Base-by-base conservation (phyloP, 2,113 vertebrate genomes). In the Lasiurus borealis region DNA sequence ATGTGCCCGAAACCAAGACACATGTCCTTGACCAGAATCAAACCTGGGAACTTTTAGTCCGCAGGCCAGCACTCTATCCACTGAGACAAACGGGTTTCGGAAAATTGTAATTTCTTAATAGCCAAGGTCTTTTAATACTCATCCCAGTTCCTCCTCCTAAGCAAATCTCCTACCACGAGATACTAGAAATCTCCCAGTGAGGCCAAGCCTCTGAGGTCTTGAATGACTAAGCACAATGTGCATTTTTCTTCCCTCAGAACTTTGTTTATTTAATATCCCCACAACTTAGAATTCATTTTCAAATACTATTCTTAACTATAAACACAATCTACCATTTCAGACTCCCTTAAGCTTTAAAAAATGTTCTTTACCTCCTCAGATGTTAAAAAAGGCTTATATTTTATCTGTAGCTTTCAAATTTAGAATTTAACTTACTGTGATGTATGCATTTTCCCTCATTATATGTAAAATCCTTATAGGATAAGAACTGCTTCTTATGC, bases 371-470 rank as follows among this genome's bases (percentile, higher is more conserved):
- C 12, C 16, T 80, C n/a, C 75, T 81, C 50, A 72, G 21, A 80
- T 88, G 75, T 80, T 76, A 80, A 6, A 92, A 92, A 87, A 92
- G 68, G 13, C 8, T 81, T 29, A 0, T 94, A 57, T 83, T 23
- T 94, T 87, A 21, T 52, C 9, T 84, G 1, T 88, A 10, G 46
- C 87, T 92, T 71, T 85, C 13, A 69, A 6, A 73, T 76, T 89
- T 69, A 83, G 13, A 77, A 66, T 94, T 73, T 81, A 48, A 85
- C 18, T 90, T 73, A 66, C 48, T 9, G 46, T 73, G 8, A 18
- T 48, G 3, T 80, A 52, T 71, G 18, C 3, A 36, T 19, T 85
- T 82, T 81, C 68, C 18, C n/a, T 75, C 16, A 46, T 13, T 73
- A 59, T 31, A 31, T 84, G 68, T 71, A 80, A 94, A 95, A 54